Evolutionary conservation across 2,113 vertebrate species (phyloP), one percentile per base, ranked within the genome.

Genomic region (Nanorana parkeri): DNA sequence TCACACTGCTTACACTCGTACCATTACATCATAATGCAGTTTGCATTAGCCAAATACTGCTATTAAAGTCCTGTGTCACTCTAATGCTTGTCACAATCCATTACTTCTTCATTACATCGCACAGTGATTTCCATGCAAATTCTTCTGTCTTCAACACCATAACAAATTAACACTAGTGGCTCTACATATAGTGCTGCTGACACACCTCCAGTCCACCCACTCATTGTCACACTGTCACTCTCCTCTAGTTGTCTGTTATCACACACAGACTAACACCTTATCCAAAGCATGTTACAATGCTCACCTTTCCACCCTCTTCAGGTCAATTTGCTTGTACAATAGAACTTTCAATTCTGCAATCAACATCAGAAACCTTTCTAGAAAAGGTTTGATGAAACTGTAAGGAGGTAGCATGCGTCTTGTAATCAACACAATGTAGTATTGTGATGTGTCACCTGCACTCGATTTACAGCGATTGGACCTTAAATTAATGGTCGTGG

Each of bases 121-220:
- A 47, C 13, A 60, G 21, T 63, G 21, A 26, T 24, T 24, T 10
- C 2, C 47, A 21, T 58, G 4, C 60, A 5, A 3, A 1, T 16
- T 15, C 1, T 17, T 10, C 69, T 60, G 55, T 29, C 51, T 36
- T n/a, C 60, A 29, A 28, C 72, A 60, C 29, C 72, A 41, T 74
- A 55, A 58, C 77, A 58, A 51, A 68, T 66, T 54, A 29, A 67
- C 68, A 63, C 26, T 47, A 36, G 61, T 52, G 41, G 60, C 69
- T 64, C 68, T 69, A 66, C 65, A 58, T 41, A 52, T 24, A 64
- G 21, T 54, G 68, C 26, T 16, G 41, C 8, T 36, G 51, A n/a
- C 63, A 78, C 47, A 19, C 63, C 51, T 26, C 24, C 65, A 36
- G 47, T 56, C 52, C 64, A 28, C 65, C 63, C 28, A 66, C 63